Evolutionary conservation across 2,888 invertebrate genomes (phyloP).

Genomic region (Gibbula magus): DNA sequence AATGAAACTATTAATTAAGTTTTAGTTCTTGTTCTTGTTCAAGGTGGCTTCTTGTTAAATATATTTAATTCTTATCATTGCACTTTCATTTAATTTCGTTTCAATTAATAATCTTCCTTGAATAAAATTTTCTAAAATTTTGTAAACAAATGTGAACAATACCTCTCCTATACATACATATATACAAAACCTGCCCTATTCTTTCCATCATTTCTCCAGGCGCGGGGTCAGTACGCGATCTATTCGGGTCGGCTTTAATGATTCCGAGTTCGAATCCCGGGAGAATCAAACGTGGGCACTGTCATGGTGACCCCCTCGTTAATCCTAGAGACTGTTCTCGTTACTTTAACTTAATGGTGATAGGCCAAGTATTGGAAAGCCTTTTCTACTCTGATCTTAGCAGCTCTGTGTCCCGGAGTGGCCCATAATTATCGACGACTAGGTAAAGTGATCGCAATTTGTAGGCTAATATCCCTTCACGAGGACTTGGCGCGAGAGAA

Average conservation of each 20-base stretch:
- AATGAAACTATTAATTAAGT: no score
- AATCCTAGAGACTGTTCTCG: constrained; percentile 18
- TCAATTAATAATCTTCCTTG: not conserved
- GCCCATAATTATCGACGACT: constrained; percentile 7
- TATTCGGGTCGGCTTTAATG: not conserved
- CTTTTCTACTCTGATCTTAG: constrained; percentile 9
- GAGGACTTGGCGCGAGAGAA: not conserved
- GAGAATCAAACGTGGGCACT: not conserved
- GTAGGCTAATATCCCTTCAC: constrained; percentile 15
- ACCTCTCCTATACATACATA: no score
- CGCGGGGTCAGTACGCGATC: not conserved
- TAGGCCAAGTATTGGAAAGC: constrained; percentile 10
- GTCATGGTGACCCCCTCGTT: constrained; percentile 9
- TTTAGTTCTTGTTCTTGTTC: no score
- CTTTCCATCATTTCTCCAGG: not conserved
- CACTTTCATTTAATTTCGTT: not conserved
- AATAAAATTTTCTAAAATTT: no score
- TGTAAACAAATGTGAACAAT: no score
- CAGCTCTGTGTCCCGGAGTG: not conserved
- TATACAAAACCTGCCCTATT: no score
- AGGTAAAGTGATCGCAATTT: constrained; percentile 25
- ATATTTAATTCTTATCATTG: no score
- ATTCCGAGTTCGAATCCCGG: not conserved
- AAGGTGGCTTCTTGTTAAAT: no score
- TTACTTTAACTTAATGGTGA: constrained; percentile 24